These are phyloP conservation scores for Microctenopoma stevenorrisi DNA, from an alignment of 2,797 vertebrate genomes.

Conservation along the genomic window DNA sequence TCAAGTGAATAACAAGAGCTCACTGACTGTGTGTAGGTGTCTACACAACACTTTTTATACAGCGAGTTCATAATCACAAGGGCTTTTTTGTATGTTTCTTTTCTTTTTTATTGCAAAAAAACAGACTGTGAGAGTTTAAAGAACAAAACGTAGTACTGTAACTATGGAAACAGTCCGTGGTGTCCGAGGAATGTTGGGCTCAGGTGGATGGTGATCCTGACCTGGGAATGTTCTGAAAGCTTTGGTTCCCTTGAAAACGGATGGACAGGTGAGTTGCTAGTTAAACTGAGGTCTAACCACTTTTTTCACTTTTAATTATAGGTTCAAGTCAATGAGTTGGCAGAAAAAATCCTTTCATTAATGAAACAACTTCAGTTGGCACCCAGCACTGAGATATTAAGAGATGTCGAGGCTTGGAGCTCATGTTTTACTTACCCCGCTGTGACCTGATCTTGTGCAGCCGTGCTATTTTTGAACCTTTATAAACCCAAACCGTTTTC, in stretches of 20 bases:
- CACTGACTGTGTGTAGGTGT: conserved; percentile 42
- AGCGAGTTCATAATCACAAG: conserved; percentile 34
- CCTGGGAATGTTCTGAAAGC: conserved; percentile 52
- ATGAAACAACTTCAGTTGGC: neutral
- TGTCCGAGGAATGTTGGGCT: conserved; percentile 37
- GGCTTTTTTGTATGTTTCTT: conserved; percentile 22
- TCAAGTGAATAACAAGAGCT: conserved; percentile 14
- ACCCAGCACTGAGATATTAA: neutral
- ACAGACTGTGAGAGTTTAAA: conserved; percentile 22
- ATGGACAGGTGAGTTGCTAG: conserved; percentile 68
- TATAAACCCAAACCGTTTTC: conserved; percentile 21
- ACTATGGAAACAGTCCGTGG: conserved; percentile 33
- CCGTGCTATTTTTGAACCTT: neutral
- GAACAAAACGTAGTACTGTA: conserved; percentile 14
- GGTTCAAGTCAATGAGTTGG: neutral
- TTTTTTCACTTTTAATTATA: conserved; percentile 15
- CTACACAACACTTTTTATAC: conserved; percentile 32
- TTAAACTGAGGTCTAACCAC: neutral
- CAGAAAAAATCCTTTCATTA: neutral
- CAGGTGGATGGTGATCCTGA: conserved; percentile 67
- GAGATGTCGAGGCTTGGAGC: neutral
- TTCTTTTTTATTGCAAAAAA: conserved; percentile 1
- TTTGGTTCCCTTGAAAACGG: conserved; percentile 50
- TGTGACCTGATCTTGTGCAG: conserved; percentile 19
- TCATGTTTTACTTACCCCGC: conserved; percentile 7